Percentiles rank a stretch among this genome's conserved stretches.
These are phyloP conservation scores for Pipistrellus pipistrellus DNA, from an alignment of 2,797 vertebrate genomes.

Conservation along the genomic window DNA sequence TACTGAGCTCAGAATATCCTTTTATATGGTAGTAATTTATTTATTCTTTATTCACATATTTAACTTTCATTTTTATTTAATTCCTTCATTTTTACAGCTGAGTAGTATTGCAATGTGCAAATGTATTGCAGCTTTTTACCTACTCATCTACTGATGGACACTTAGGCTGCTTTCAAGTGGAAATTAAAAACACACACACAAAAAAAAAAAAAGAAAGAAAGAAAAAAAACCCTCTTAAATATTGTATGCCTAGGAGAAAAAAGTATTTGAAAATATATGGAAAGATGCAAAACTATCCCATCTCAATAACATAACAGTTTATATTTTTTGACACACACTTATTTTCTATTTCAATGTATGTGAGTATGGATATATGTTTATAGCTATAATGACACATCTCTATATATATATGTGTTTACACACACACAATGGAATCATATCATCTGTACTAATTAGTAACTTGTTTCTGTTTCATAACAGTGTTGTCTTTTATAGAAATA, in stretches of 20 bases:
- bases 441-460: background rate
- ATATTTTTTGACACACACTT: background rate
- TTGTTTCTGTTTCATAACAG: background rate
- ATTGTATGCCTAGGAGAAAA: background rate
- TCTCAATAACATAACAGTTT: background rate
- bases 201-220: no score
- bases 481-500: slow-evolving; percentile 10
- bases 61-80: background rate
- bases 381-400: background rate
- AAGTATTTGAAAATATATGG: slow-evolving; percentile 15
- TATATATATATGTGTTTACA: background rate
- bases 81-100: background rate
- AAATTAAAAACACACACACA: no score
- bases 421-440: background rate
- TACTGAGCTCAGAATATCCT: background rate
- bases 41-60: background rate
- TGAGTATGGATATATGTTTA: background rate
- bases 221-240: background rate
- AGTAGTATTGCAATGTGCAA: background rate
- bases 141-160: background rate
- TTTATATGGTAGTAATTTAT: background rate
- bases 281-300: background rate
- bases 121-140: background rate
- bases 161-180: background rate
- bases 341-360: background rate